These are phyloP conservation scores for Eueremaeus valkanovi DNA, from an alignment of 2,888 invertebrate genomes.

Conservation along the genomic window DNA sequence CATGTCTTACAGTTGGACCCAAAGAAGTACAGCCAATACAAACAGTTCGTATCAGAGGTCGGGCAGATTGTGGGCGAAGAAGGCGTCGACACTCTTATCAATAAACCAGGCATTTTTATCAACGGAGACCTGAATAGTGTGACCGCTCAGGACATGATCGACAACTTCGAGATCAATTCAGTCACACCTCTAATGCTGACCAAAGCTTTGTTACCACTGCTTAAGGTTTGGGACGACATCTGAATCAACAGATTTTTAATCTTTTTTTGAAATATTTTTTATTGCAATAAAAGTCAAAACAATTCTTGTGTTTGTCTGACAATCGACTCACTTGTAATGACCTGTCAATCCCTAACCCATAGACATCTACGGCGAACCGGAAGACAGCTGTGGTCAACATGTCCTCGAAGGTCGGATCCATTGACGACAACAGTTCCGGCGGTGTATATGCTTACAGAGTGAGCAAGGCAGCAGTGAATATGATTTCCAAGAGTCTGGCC, in stretches of 20 bases:
- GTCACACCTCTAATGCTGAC: conserved; percentile 76
- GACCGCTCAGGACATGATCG: conserved; percentile 66
- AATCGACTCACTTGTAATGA: too few relatives aligned
- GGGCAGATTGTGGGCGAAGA: conserved; percentile 60
- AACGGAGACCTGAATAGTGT: conserved; percentile 69
- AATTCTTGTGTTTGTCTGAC: too few relatives aligned
- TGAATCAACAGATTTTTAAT: background rate
- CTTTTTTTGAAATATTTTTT: too few relatives aligned
- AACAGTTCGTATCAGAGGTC: conserved; percentile 38
- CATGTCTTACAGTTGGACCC: conserved; percentile 60
- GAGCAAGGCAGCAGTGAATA: conserved; percentile 84
- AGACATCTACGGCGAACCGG: conserved; percentile 55
- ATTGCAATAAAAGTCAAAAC: too few relatives aligned
- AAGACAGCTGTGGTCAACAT: conserved; percentile 74
- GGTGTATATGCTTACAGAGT: conserved; percentile 79
- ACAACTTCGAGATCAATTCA: conserved; percentile 69
- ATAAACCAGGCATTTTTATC: conserved; percentile 76
- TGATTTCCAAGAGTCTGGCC: conserved; percentile 77
- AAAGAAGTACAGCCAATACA: conserved; percentile 41
- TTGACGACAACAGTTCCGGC: conserved; percentile 67
- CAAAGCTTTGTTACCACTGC: conserved; percentile 69
- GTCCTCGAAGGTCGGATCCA: conserved; percentile 75
- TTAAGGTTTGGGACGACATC: conserved; percentile 46
- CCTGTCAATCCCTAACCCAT: background rate
- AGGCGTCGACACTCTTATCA: conserved; percentile 79